These are phyloP conservation scores for Drosophila virilis DNA, from an alignment of 1,140 invertebrate species.

Conservation along the genomic window DNA sequence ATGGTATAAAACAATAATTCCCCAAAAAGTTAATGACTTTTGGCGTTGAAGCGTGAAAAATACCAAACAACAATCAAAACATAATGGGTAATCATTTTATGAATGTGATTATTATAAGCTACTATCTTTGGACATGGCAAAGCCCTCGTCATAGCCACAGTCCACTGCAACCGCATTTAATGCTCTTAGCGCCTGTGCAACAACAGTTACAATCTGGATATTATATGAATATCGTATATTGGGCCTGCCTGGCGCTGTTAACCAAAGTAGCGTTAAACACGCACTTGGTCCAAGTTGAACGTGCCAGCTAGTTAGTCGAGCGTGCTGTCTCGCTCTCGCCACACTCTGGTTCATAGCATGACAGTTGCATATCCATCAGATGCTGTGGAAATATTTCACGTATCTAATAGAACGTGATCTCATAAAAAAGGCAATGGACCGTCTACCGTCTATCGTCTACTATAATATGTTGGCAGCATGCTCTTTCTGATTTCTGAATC, in stretches of 20 bases:
- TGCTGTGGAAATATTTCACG: constrained; percentile 72
- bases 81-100: constrained; percentile 40
- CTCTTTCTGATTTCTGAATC: not conserved
- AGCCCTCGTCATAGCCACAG: not conserved
- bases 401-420: constrained; percentile 78
- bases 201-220: constrained; percentile 23
- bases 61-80: constrained; percentile 27
- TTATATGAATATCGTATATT: constrained; percentile 12
- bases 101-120: constrained; percentile 32
- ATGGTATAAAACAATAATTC: constrained; percentile 18
- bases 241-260: constrained; percentile 24
- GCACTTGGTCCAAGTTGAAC: constrained; percentile 71
- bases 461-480: constrained; percentile 16
- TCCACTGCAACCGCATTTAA: constrained; percentile 19
- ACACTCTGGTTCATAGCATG: constrained; percentile 36
- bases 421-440: constrained; percentile 50
- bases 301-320: constrained; percentile 57
- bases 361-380: constrained; percentile 58
- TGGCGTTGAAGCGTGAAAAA: constrained; percentile 43
- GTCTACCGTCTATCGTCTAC: constrained; percentile 3
- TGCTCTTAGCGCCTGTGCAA: constrained; percentile 56
- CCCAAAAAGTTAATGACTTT: constrained; percentile 50
- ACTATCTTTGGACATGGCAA: constrained; percentile 25
- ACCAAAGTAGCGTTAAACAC: constrained; percentile 76
- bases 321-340: constrained; percentile 19